phyloP scores from a whole-genome alignment of 2,113 vertebrate species.

The Dasyurus viverrinus region DNA sequence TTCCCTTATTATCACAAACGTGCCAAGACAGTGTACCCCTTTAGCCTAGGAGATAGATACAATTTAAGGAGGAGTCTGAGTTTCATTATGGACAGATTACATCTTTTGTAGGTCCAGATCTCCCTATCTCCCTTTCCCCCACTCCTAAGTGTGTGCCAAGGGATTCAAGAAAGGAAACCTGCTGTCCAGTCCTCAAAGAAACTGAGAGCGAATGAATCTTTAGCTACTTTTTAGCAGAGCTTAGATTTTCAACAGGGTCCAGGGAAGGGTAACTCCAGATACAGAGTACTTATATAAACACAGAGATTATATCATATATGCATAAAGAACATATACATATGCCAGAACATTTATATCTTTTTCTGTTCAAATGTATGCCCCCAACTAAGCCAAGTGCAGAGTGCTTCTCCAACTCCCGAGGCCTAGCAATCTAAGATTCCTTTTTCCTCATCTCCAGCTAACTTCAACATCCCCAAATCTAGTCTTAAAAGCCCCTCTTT shows the following conservation, averaged over 20 bases:
- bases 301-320: neutral
- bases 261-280: neutral
- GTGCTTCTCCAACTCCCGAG: neutral
- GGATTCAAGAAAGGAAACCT: neutral
- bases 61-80: neutral
- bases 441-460: neutral
- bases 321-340: neutral
- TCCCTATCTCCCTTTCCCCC: neutral
- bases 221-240: neutral
- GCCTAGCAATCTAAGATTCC: neutral
- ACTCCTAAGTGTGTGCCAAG: neutral
- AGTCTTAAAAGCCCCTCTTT: neutral
- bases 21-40: conserved; percentile 19
- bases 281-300: neutral
- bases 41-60: neutral
- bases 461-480: conserved; percentile 12
- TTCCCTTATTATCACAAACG: neutral
- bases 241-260: neutral
- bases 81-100: neutral
- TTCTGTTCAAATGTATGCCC: neutral
- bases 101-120: neutral
- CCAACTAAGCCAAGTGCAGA: neutral
- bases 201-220: neutral
- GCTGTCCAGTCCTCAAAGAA: neutral
- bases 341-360: neutral